These are phyloP conservation scores for Limnephilus auricula DNA, from an alignment of 2,888 invertebrate species.

Conservation along the genomic window DNA sequence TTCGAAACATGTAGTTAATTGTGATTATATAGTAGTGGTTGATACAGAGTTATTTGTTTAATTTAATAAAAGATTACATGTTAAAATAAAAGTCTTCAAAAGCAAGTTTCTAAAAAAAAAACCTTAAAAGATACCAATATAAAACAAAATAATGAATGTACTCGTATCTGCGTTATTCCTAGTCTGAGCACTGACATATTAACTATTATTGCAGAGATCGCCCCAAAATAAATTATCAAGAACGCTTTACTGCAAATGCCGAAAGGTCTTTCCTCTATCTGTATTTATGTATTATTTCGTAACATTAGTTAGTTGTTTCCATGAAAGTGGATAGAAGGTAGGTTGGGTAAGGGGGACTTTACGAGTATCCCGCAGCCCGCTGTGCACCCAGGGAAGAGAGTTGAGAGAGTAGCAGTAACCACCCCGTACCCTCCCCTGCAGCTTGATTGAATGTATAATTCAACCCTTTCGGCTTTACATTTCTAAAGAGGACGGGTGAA, in stretches of 20 bases:
- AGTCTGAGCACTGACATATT: neutral
- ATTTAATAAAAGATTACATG: too few species aligned
- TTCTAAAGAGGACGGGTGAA: slow-evolving; percentile 33
- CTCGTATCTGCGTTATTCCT: too few species aligned
- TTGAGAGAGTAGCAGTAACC: neutral
- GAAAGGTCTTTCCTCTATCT: neutral
- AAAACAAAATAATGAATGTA: too few species aligned
- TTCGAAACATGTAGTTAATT: too few species aligned
- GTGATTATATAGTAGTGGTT: too few species aligned
- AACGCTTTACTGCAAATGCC: neutral
- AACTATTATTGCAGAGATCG: neutral
- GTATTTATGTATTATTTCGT: neutral
- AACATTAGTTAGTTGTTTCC: neutral
- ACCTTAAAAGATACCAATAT: too few species aligned
- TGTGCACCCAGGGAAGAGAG: neutral
- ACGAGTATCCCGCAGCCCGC: neutral
- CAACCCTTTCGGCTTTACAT: slow-evolving; percentile 28
- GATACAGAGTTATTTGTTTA: too few species aligned
- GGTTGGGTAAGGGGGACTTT: neutral
- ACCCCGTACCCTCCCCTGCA: neutral
- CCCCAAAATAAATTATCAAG: neutral
- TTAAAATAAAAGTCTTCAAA: too few species aligned
- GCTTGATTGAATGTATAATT: slow-evolving; percentile 49
- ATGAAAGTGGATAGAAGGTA: neutral
- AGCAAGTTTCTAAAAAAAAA: too few species aligned